phyloP scores from a whole-genome alignment of 2,797 vertebrate genomes.

The Enteromius argenteus region DNA sequence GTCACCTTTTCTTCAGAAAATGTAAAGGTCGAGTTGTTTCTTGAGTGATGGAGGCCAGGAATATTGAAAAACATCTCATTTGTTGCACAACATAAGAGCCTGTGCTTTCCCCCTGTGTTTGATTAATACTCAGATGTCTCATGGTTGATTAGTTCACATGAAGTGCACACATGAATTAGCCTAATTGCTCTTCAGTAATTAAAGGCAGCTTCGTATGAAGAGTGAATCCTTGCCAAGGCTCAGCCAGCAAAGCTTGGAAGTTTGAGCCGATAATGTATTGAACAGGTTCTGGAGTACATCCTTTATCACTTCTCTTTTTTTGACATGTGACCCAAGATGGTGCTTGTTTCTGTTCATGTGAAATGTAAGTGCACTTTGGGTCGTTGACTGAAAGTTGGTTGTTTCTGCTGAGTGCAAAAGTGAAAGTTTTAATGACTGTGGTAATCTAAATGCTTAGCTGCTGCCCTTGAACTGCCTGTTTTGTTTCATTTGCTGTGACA shows the following conservation, averaged over 20 bases:
- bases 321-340: background rate
- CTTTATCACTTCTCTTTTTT: background rate
- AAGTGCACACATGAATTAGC: conserved; percentile 43
- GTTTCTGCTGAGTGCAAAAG: conserved; percentile 22
- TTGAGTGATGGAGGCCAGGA: background rate
- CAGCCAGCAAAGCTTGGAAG: conserved; percentile 28
- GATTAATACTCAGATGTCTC: conserved; percentile 45
- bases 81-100: conserved; percentile 11
- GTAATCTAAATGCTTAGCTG: background rate
- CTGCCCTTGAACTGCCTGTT: conserved; percentile 26
- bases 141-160: conserved; percentile 48
- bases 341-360: background rate
- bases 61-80: background rate
- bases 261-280: conserved; percentile 42
- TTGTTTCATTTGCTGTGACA: conserved; percentile 1
- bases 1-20: background rate
- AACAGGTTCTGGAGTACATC: conserved; percentile 28
- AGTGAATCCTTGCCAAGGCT: conserved; percentile 31
- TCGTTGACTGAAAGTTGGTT: conserved; percentile 6
- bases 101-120: conserved; percentile 28
- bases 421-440: background rate
- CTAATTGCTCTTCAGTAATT: conserved; percentile 57
- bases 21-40: background rate
- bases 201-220: conserved; percentile 39
- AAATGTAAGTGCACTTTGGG: background rate